Percentiles rank a stretch among this genome's conserved stretches.
These are phyloP conservation scores for Polydrusus pterygomalis DNA, from an alignment of 2,888 invertebrate genomes.

Conservation along the genomic window DNA sequence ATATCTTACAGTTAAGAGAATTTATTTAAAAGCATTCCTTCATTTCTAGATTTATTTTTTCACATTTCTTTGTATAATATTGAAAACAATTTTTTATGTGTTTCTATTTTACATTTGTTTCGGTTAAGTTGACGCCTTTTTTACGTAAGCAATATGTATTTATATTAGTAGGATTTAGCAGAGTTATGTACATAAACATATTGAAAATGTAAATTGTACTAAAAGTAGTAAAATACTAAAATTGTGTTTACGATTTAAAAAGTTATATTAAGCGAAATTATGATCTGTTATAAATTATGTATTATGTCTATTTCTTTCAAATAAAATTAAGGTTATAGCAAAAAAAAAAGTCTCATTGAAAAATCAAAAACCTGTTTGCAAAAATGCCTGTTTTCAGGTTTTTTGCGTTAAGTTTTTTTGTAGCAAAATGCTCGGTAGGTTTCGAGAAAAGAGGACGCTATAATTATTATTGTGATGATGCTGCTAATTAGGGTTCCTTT, in stretches of 20 bases:
- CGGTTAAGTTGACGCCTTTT: conserved; percentile 53
- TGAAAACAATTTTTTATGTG: conserved; percentile 25
- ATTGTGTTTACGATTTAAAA: conserved; percentile 50
- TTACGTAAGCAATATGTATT: conserved; percentile 61
- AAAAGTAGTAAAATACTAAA: conserved; percentile 56
- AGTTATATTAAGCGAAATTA: conserved; percentile 63
- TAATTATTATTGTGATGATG: no score
- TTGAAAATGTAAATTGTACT: conserved; percentile 63
- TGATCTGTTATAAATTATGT: conserved; percentile 65
- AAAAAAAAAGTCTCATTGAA: no score
- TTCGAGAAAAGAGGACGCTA: no score
- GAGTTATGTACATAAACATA: conserved; percentile 64
- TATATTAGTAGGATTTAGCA: conserved; percentile 61
- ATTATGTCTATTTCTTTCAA: conserved; percentile 61
- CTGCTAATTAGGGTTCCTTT: no score
- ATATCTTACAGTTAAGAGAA: conserved; percentile 22
- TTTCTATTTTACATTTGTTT: conserved; percentile 42
- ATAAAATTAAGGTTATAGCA: conserved; percentile 56
- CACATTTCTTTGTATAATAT: conserved; percentile 27
- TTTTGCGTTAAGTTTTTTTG: no score
- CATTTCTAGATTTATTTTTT: conserved; percentile 19
- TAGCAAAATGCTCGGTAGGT: no score
- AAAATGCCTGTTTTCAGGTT: no score
- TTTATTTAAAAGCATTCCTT: conserved; percentile 34
- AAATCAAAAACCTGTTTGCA: no score